A percentile compares a stretch with the other conserved stretches of the same genome.
Conservation (phyloP, 2,888 invertebrate genomes). For the Drosophila acutilabella region DNA sequence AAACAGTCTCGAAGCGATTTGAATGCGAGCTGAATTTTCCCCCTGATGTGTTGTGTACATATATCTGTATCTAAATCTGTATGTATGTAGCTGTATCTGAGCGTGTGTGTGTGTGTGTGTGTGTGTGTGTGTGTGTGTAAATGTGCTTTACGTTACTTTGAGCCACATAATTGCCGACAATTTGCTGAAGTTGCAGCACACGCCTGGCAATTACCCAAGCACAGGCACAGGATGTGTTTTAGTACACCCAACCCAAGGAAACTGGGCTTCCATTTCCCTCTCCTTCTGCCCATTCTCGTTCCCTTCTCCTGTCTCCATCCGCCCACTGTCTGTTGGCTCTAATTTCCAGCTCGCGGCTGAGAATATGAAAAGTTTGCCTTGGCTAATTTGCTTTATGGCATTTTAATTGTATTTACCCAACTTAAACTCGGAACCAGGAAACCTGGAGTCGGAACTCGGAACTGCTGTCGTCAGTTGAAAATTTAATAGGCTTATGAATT, state of each 20-base stretch:
- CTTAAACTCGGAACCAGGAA: conserved; percentile 35
- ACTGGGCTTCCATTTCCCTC: conserved; percentile 4
- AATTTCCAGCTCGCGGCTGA: conserved; percentile 71
- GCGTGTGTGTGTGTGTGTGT: conserved; percentile 12
- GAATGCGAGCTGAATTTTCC: conserved; percentile 36
- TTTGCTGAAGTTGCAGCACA: conserved; percentile 79
- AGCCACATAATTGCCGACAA: conserved; percentile 79
- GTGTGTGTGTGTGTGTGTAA: conserved; percentile 13
- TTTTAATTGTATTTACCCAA: conserved; percentile 77
- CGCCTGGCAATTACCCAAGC: conserved; percentile 72
- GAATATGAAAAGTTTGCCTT: conserved; percentile 77
- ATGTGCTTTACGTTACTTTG: conserved; percentile 66
- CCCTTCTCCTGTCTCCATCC: conserved; percentile 1
- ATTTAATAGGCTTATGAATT: conserved; percentile 78
- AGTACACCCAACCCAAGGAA: conserved; percentile 51
- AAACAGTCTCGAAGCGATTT: conserved; percentile 47
- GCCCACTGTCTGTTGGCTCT: conserved; percentile 51
- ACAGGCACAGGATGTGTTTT: conserved; percentile 73
- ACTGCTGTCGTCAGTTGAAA: conserved; percentile 62
- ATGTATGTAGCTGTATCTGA: conserved; percentile 25
- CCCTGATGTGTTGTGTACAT: conserved; percentile 7
- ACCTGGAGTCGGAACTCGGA: conserved; percentile 6
- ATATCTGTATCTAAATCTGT: conserved; percentile 16
- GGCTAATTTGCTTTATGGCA: conserved; percentile 80
- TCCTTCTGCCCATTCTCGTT: conserved; percentile 1